Conservation (phyloP, 2,888 invertebrate genomes). For the Alcis repandata region DNA sequence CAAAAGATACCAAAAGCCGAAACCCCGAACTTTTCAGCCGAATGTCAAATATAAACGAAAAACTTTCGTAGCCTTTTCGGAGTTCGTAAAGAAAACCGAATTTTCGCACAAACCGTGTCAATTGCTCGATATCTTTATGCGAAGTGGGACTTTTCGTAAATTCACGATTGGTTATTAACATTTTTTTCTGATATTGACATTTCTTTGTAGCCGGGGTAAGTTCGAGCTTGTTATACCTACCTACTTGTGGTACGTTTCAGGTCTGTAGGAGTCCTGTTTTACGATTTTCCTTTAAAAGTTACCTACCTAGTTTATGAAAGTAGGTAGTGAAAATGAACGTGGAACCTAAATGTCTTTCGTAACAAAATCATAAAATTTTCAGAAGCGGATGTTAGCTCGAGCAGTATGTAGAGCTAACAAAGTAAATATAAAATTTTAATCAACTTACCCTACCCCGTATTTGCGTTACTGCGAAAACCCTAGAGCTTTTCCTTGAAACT, state of each 20-base stretch:
- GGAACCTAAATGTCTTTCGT: constrained; percentile 21
- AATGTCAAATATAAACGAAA: constrained; percentile 26
- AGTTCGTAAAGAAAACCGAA: constrained; percentile 26
- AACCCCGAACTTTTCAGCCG: constrained; percentile 8
- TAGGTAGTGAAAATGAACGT: too few relatives aligned
- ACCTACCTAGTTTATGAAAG: constrained; percentile 5
- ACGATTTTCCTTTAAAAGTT: not conserved
- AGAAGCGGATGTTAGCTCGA: constrained; percentile 23
- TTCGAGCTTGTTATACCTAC: not conserved
- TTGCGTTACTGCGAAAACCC: constrained; percentile 10
- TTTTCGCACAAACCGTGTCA: constrained; percentile 25
- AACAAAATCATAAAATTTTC: constrained; percentile 32
- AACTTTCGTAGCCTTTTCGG: constrained; percentile 16
- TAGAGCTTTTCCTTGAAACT: constrained; percentile 7
- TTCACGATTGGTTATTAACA: constrained; percentile 25
- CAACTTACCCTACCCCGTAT: constrained; percentile 24
- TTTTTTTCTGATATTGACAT: constrained; percentile 21
- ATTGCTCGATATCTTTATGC: constrained; percentile 25
- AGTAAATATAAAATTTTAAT: constrained; percentile 34
- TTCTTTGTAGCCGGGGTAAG: not conserved
- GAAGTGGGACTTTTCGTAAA: constrained; percentile 18
- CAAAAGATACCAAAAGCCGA: constrained; percentile 8
- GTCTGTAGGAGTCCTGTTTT: too few relatives aligned
- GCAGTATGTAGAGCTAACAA: constrained; percentile 20
- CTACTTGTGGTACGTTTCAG: not conserved